phyloP scores from a whole-genome alignment of 2,888 invertebrate genomes.

The Lasioglossum lativentre region DNA sequence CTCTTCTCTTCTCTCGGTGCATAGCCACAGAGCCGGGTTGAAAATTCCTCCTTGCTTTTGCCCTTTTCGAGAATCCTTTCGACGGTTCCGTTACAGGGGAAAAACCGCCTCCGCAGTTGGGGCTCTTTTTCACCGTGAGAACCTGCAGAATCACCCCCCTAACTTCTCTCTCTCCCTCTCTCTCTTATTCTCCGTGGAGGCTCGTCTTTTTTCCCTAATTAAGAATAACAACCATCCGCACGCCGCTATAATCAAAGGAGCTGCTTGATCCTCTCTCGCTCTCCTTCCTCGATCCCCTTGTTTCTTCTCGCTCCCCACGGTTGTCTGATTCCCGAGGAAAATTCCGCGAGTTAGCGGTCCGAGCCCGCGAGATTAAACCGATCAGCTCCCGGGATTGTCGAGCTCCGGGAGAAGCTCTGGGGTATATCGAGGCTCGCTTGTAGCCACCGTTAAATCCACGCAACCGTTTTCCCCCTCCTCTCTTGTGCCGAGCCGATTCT shows the following conservation, averaged over 20 bases:
- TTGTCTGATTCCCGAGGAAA: conserved; percentile 6
- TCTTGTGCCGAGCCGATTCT: background rate
- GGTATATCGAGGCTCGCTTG: too few relatives aligned
- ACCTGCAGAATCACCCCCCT: conserved; percentile 38
- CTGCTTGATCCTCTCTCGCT: conserved; percentile 8
- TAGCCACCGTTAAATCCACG: background rate
- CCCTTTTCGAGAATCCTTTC: conserved; percentile 59
- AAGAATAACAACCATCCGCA: conserved; percentile 43
- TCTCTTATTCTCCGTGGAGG: background rate
- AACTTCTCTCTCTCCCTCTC: background rate
- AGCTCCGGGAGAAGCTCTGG: background rate
- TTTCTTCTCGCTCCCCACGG: background rate
- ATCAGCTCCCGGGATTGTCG: background rate
- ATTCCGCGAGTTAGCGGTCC: background rate
- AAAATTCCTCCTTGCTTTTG: conserved; percentile 41
- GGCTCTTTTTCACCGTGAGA: conserved; percentile 31
- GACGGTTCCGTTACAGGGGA: conserved; percentile 25
- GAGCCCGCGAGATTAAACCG: conserved; percentile 1
- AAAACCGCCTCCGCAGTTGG: background rate
- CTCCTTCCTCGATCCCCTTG: background rate
- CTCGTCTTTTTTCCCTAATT: conserved; percentile 45
- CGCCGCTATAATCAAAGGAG: conserved; percentile 42
- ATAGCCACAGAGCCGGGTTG: conserved; percentile 37
- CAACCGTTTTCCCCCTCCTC: conserved; percentile 8
- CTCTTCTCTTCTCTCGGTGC: conserved; percentile 11